phyloP scores from a whole-genome alignment of 1,140 invertebrate species.

The Venustaconcha ellipsiformis region DNA sequence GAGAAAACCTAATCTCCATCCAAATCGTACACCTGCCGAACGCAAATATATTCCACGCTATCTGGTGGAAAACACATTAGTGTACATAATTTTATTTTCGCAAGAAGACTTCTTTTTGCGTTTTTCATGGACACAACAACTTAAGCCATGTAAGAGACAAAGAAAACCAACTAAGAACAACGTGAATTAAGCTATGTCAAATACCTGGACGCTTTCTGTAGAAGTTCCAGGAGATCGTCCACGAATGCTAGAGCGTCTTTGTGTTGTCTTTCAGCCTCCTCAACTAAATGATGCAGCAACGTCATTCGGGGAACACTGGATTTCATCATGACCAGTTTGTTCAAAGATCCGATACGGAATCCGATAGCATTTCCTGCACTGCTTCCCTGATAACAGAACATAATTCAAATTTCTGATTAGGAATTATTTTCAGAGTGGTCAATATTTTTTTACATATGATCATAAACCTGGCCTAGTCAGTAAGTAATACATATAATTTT shows the following conservation, averaged over 20 bases:
- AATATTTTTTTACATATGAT: too few relatives aligned
- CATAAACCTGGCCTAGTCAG: too few relatives aligned
- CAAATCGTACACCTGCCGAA: background rate
- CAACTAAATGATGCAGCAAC: constrained; percentile 93
- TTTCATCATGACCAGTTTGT: constrained; percentile 94
- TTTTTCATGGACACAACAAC: background rate
- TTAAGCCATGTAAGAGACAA: background rate
- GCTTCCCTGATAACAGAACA: constrained; percentile 79
- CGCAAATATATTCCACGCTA: background rate
- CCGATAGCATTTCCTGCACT: constrained; percentile 96
- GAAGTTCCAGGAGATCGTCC: constrained; percentile 55
- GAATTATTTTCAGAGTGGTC: too few relatives aligned
- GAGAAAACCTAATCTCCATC: too few relatives aligned
- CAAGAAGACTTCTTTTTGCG: background rate
- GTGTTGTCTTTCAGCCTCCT: constrained; percentile 54
- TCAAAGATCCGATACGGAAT: constrained; percentile 92
- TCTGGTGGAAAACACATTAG: background rate
- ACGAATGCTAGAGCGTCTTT: constrained; percentile 58
- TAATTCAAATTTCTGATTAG: background rate
- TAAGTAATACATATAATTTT: too few relatives aligned
- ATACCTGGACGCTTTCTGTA: constrained; percentile 63
- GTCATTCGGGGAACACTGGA: constrained; percentile 97
- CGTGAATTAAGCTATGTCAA: background rate
- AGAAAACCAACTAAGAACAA: background rate
- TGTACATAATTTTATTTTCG: background rate